Conservation (phyloP, 2,888 invertebrate species). For the Temnothorax rugatulus region DNA sequence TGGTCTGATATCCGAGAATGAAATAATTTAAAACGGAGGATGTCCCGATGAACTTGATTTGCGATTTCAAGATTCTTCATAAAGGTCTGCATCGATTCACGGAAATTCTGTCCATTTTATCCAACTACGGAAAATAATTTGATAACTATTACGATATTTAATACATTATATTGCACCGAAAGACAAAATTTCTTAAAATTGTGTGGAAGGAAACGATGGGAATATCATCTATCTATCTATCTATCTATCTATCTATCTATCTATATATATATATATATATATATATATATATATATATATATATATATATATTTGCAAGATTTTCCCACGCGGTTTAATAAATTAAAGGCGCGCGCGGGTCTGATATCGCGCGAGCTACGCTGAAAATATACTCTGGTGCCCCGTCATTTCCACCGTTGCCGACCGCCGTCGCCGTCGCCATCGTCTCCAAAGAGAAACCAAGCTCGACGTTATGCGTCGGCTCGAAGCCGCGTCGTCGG, state of each 20-base stretch:
- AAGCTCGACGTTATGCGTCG: conserved; percentile 43
- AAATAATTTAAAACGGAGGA: not conserved
- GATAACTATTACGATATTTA: not conserved
- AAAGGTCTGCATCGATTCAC: not conserved
- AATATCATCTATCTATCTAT: not conserved
- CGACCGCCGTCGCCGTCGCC: conserved; percentile 22
- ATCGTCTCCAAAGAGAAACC: conserved; percentile 56
- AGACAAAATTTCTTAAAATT: conserved; percentile 12
- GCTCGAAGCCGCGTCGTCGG: conserved; percentile 38
- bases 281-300: no score
- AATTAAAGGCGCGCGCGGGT: conserved; percentile 21
- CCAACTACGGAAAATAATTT: not conserved
- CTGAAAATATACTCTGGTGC: conserved; percentile 39
- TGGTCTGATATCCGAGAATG: not conserved
- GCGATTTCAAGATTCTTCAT: not conserved
- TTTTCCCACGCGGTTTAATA: conserved; percentile 32
- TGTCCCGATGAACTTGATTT: not conserved
- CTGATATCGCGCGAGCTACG: conserved; percentile 9
- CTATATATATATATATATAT: no score
- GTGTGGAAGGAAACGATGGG: not conserved
- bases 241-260: no score
- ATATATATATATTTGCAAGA: not conserved
- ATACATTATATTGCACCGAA: not conserved
- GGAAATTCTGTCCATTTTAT: not conserved
- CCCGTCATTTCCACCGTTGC: conserved; percentile 31